Conservation (phyloP, 2,888 invertebrate species). For the Cactoblastis cactorum region DNA sequence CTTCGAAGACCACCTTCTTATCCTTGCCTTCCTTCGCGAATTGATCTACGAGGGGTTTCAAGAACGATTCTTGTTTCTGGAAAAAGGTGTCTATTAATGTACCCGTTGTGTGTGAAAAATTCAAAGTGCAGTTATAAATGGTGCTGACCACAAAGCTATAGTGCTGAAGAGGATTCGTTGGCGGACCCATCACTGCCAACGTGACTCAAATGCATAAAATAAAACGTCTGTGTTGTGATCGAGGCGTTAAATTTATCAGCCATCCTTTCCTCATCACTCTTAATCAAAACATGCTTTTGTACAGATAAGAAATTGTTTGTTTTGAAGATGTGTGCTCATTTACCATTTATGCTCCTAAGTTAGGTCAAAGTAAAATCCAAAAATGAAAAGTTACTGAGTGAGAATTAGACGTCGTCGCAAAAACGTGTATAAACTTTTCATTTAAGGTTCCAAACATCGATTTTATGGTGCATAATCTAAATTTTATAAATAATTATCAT, state of each 20-base stretch:
- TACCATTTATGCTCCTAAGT: background rate
- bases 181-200: constrained; percentile 46
- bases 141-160: constrained; percentile 69
- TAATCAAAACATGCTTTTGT: constrained; percentile 69
- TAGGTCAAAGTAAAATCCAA: background rate
- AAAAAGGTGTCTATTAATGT: constrained; percentile 50
- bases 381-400: background rate
- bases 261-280: constrained; percentile 55
- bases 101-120: constrained; percentile 23
- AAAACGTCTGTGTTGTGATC: constrained; percentile 55
- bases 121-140: constrained; percentile 58
- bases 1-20: constrained; percentile 95
- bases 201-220: constrained; percentile 53
- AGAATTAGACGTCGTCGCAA: background rate
- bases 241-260: constrained; percentile 71
- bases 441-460: constrained; percentile 53
- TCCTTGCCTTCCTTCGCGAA: constrained; percentile 97
- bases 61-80: constrained; percentile 96
- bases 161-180: constrained; percentile 58
- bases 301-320: constrained; percentile 38
- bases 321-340: background rate
- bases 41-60: constrained; percentile 96
- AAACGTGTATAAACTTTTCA: constrained; percentile 36
- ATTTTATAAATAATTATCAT: constrained; percentile 24
- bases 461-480: constrained; percentile 44